Base-by-base conservation (phyloP, 2,113 vertebrate species). In the Triplophysa rosa region DNA sequence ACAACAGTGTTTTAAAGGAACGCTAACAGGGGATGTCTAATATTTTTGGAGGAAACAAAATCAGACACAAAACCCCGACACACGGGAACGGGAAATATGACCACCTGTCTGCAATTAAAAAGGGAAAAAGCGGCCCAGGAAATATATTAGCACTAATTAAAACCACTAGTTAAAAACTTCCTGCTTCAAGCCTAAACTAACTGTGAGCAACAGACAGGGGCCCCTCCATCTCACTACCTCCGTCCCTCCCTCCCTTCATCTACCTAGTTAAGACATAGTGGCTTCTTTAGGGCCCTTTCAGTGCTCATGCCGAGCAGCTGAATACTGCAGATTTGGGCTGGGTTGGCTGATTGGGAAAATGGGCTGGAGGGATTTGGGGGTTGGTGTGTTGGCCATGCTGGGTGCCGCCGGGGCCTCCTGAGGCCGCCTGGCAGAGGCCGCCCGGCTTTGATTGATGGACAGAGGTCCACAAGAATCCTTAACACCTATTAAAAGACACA, bases 61-160 rank as follows among this genome's bases (percentile, higher is more conserved):
- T 54, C 14, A 4, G 21, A 78, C 56, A 62, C 54, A 84, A 65
- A 65, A 81, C 71, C 72, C 69, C 68, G 56, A 64, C 24, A 26
- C 45, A 63, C 40, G 83, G 45, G 77, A 71, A 61, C 80, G 82
- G 82, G 79, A 94, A 93, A 64, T 83, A 87, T 49, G 86, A 90
- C 95, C 96, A 99, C 97, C 96, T 98, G 97, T 93, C 95, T 93
- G 93, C 94, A 98, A 97, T 99, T 98, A 97, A 93, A 94, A 63
- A 90, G 83, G 89, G 91, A 95, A 93, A 92, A 94, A 93, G 90
- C 94, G 91, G 95, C 80, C 91, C 96, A 95, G 97, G 97, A 98
- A 97, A 96, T 96, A 95, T 96, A 96, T 93, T 92, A 94, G 93
- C 92, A 94, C 94, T 98, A 98, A 98, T 99, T 96, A 97, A 97